Conservation (phyloP, 2,888 invertebrate genomes). For the Melipona bicolor region DNA sequence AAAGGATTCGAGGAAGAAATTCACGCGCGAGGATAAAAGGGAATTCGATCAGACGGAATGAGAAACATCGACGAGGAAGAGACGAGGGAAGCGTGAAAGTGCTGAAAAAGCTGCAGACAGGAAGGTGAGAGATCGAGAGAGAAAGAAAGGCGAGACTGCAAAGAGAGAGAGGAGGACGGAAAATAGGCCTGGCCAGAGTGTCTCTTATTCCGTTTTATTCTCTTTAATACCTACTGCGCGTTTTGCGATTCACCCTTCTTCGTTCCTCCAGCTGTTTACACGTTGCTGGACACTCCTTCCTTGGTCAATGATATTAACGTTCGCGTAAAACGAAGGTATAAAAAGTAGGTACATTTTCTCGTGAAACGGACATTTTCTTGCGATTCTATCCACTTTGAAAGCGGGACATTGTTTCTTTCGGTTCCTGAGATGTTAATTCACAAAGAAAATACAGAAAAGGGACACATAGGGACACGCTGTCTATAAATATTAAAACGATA, state of each 20-base stretch:
- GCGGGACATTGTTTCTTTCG: no score
- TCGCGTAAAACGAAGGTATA: not conserved
- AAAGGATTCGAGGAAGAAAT: not conserved
- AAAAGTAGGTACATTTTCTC: not conserved
- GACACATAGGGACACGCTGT: no score
- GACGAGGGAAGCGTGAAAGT: no score
- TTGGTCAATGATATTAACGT: not conserved
- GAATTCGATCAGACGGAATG: not conserved
- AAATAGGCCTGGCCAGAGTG: not conserved
- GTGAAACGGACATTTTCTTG: not conserved
- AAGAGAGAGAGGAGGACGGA: not conserved
- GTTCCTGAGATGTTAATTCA: no score
- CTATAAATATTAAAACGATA: no score
- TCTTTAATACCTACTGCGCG: not conserved
- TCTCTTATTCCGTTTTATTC: constrained; percentile 18
- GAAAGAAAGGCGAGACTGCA: not conserved
- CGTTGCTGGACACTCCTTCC: not conserved
- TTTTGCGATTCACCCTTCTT: not conserved
- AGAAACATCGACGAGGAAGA: not conserved
- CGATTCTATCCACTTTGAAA: no score
- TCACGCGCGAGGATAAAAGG: not conserved
- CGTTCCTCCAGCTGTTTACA: not conserved
- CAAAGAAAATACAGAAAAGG: no score
- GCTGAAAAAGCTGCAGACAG: not conserved
- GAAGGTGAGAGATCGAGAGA: no score